Conservation (phyloP, 2,113 vertebrate genomes). For the Bothrops jararaca region DNA sequence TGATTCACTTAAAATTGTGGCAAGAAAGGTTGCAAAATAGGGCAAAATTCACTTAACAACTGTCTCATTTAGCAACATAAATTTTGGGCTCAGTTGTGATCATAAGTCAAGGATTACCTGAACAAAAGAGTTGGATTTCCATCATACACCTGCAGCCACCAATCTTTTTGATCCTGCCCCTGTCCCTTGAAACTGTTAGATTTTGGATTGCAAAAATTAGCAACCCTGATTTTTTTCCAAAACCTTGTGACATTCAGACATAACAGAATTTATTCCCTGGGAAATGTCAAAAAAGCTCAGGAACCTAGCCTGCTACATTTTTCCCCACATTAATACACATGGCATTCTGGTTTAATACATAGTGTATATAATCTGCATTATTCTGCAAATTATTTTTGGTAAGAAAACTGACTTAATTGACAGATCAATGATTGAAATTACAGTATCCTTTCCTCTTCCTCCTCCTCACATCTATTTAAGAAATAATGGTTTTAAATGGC, state of each 20-base stretch:
- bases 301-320: neutral
- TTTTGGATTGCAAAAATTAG: neutral
- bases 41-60: neutral
- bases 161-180: neutral
- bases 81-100: neutral
- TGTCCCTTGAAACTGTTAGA: neutral
- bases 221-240: neutral
- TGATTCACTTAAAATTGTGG: neutral
- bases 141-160: neutral
- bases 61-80: neutral
- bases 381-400: neutral
- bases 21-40: neutral
- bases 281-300: neutral
- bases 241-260: neutral
- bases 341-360: neutral
- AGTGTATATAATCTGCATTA: neutral
- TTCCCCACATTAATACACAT: neutral
- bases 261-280: neutral
- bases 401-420: neutral
- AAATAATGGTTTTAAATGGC: neutral
- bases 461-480: neutral
- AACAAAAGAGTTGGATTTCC: neutral
- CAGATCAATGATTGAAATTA: neutral
- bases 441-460: neutral
- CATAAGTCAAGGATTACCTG: neutral